Evolutionary conservation across 2,888 invertebrate species (phyloP).

Genomic region (Embidobia sp.): DNA sequence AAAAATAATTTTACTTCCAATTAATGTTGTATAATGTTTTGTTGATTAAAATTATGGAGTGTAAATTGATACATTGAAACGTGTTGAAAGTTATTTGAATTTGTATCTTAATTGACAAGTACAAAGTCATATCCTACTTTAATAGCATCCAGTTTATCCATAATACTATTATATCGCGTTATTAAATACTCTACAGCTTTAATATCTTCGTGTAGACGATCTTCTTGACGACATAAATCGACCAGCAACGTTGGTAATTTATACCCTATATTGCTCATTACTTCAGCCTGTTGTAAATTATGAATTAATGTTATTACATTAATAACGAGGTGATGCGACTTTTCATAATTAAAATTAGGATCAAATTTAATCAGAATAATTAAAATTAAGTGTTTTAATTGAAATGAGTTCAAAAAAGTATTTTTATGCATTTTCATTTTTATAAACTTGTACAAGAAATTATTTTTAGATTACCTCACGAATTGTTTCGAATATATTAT

Average conservation of each 20-base stretch:
- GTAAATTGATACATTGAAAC: too few relatives aligned
- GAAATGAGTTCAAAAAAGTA: too few relatives aligned
- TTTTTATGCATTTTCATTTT: background rate
- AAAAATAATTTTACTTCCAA: too few relatives aligned
- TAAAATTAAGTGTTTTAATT: background rate
- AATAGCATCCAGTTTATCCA: slow-evolving; percentile 86
- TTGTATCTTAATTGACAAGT: too few relatives aligned
- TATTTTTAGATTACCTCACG: slow-evolving; percentile 82
- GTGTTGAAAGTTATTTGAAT: too few relatives aligned
- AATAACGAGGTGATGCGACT: too few relatives aligned
- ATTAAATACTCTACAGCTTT: slow-evolving; percentile 85
- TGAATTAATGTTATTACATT: too few relatives aligned
- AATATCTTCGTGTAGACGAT: slow-evolving; percentile 85
- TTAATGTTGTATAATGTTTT: too few relatives aligned
- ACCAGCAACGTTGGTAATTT: slow-evolving; percentile 83
- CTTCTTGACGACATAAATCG: slow-evolving; percentile 85
- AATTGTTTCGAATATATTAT: slow-evolving; percentile 86
- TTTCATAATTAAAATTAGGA: too few relatives aligned
- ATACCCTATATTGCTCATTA: slow-evolving; percentile 88
- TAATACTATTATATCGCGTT: slow-evolving; percentile 85
- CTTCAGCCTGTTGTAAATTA: slow-evolving; percentile 83
- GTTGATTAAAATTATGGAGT: too few relatives aligned
- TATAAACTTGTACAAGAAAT: background rate
- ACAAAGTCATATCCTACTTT: too few relatives aligned
- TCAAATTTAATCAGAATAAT: too few relatives aligned